Conservation (phyloP, 1,140 invertebrate genomes). For the Acromyrmex charruanus region DNA sequence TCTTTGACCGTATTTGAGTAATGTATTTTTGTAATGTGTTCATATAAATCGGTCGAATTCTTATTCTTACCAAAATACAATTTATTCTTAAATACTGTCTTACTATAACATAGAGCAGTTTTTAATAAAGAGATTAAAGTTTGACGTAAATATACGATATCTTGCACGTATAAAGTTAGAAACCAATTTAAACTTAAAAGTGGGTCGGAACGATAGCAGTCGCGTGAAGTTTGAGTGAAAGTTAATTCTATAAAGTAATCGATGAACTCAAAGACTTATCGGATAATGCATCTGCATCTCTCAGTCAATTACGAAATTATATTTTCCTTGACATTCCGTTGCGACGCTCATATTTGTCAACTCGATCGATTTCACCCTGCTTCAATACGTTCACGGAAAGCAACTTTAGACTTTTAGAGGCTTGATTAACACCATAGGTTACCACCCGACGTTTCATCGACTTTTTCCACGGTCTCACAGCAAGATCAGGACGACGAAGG, state of each 20-base stretch:
- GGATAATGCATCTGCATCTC: not conserved
- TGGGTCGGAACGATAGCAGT: not conserved
- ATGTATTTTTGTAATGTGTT: too few relatives aligned
- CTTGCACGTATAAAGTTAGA: not conserved
- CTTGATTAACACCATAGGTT: constrained; percentile 46
- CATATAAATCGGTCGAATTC: too few relatives aligned
- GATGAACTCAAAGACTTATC: constrained; percentile 1
- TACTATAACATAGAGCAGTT: not conserved
- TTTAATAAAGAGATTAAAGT: not conserved
- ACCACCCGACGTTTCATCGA: constrained; percentile 29
- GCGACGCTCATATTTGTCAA: not conserved
- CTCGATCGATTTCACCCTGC: not conserved
- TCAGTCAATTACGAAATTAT: not conserved
- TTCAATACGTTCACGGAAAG: not conserved
- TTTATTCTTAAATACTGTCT: not conserved
- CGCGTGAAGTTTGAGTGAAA: constrained; percentile 13
- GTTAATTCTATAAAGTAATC: not conserved
- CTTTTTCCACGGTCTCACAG: not conserved
- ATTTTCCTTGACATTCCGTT: not conserved
- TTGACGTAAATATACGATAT: not conserved
- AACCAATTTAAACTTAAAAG: constrained; percentile 25
- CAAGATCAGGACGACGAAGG: constrained; percentile 2
- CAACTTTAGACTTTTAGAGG: not conserved
- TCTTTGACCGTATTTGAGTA: too few relatives aligned
- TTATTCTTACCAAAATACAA: not conserved